Evolutionary conservation across 2,797 vertebrate genomes (phyloP).

Genomic region (Trachops cirrhosus): DNA sequence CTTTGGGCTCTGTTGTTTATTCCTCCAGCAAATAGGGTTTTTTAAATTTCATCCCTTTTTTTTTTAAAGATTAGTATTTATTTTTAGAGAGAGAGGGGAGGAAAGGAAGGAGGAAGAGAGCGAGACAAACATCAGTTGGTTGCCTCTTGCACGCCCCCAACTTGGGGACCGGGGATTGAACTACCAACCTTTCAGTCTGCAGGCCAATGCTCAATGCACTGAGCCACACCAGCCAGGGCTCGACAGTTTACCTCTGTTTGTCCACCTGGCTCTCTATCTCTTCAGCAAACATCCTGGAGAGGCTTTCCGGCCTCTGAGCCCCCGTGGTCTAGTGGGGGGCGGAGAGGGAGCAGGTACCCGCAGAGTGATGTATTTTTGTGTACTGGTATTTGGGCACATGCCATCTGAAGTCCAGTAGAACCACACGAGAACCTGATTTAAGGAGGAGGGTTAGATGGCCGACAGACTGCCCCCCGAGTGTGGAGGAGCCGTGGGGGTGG

Average conservation of each 20-base stretch:
- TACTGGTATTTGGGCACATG: rapidly evolving
- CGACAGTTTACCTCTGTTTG: background rate
- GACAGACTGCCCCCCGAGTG: background rate
- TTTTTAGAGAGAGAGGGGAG: background rate
- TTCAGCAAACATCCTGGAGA: background rate
- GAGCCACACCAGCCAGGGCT: background rate
- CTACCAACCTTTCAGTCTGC: background rate
- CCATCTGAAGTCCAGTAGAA: background rate
- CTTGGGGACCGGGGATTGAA: background rate
- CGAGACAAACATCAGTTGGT: too few relatives aligned
- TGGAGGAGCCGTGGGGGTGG: too few relatives aligned
- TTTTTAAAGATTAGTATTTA: background rate
- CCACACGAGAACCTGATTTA: background rate
- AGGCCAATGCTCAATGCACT: background rate
- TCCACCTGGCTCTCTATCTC: background rate
- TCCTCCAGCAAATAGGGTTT: background rate
- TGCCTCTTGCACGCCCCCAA: background rate
- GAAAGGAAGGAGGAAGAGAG: too few relatives aligned
- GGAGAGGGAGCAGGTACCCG: background rate
- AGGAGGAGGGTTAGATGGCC: background rate
- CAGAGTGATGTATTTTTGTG: background rate
- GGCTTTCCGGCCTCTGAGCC: background rate
- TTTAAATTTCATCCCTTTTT: background rate
- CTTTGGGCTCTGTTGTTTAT: background rate
- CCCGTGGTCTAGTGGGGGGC: background rate